Evolutionary conservation across 2,888 invertebrate species (phyloP), one percentile per base, ranked within the genome.

Genomic region (Criorhina ranunculi): DNA sequence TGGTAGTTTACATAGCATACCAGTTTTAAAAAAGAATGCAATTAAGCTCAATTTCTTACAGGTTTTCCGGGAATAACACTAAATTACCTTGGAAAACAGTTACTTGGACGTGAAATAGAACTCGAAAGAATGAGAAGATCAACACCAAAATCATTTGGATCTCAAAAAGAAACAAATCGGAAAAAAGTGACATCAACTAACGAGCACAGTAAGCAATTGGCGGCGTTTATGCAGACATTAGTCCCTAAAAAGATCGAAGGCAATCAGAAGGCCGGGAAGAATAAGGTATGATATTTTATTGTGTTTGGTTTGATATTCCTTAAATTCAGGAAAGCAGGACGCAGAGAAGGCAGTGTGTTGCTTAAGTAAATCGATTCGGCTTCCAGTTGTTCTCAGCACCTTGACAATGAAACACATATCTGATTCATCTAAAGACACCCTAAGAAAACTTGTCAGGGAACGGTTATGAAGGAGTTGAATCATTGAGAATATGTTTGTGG

Each of bases 101-200:
- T 97, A 49, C 94, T 98, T 73, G 94, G 96, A 0, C 93, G 96
- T 59, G 97, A 98, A 92, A 95, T 97, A 76, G 96, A 97, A 87
- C 89, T 96, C 49, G 97, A 96, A 90, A 94, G 95, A 88, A 95
- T 98, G 90, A 92, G 96, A 66, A 92, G 95, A 75, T 92, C 92
- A 29, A 89, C 89, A 37, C 92, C 92, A 40, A 91, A 90, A 67
- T 62, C 80, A 40, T 37, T 49, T n/a, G 76, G 64, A 6, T 7
- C 64, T 1, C 31, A 33, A 9, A 70, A 8, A 49, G 46, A 40
- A n/a, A 24, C 7, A 15, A 44, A 12, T 29, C 6, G 19, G 7
- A 64, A 78, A 7, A 66, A 76, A 75, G 15, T 42, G 29, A 8
- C 49, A 29, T 40, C 31, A 12, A 59, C 17, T 5, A 12, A 55